Percentiles rank a stretch among this genome's conserved stretches.
These are phyloP conservation scores for Strix occidentalis DNA, from an alignment of 2,797 vertebrate genomes.

Conservation along the genomic window DNA sequence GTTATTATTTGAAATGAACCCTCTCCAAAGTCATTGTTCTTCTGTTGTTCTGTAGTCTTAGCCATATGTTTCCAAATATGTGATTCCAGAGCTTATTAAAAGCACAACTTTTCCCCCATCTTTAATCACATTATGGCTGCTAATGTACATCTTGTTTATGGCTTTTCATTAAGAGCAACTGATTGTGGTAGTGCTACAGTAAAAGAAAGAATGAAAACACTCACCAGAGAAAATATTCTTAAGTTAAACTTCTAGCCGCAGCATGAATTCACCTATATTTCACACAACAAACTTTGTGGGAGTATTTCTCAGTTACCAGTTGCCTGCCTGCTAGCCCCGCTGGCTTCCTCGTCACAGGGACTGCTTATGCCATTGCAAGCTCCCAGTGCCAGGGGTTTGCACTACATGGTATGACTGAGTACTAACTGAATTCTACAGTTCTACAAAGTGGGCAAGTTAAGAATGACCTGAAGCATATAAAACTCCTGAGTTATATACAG, in stretches of 20 bases:
- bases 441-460: background rate
- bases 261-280: background rate
- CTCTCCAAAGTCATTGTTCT: background rate
- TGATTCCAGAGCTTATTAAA: background rate
- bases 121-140: background rate
- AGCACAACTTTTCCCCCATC: background rate
- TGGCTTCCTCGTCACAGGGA: background rate
- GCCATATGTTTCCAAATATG: background rate
- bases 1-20: background rate
- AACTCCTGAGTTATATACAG: background rate
- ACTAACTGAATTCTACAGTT: background rate
- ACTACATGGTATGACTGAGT: background rate
- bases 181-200: background rate
- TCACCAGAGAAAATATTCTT: background rate
- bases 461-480: background rate
- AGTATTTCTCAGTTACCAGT: background rate
- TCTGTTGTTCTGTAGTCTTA: background rate
- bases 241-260: background rate
- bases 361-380: background rate
- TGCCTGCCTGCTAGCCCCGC: background rate
- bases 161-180: background rate
- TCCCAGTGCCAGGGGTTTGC: background rate
- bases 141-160: background rate
- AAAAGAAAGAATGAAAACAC: background rate
- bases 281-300: background rate